Evolutionary conservation across 2,888 invertebrate species (phyloP).

Genomic region (Drosophila percnosoma): DNA sequence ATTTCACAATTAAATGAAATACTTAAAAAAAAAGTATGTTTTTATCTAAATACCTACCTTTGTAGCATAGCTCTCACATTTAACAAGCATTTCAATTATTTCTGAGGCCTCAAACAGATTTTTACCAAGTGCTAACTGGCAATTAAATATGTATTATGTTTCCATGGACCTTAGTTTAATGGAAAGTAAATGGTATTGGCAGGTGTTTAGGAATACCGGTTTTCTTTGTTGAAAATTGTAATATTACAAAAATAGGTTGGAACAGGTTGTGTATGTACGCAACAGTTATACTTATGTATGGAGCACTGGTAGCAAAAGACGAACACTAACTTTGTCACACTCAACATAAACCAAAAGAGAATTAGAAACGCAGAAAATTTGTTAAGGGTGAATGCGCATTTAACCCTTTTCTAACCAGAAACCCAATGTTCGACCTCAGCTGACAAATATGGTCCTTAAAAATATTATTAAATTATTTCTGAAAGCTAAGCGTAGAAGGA

Average conservation of each 20-base stretch:
- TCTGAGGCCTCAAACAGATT: background rate
- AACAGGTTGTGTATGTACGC: background rate
- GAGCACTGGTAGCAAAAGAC: background rate
- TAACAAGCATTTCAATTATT: background rate
- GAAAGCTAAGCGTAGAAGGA: background rate
- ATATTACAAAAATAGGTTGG: background rate
- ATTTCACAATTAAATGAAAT: background rate
- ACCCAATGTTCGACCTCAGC: background rate
- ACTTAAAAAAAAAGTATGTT: background rate
- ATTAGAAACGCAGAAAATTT: slow-evolving; percentile 52
- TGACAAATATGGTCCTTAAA: background rate
- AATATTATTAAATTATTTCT: slow-evolving; percentile 6
- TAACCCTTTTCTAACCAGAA: slow-evolving; percentile 55
- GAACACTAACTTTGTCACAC: background rate
- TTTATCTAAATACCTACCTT: background rate
- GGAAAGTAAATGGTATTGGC: too few species aligned
- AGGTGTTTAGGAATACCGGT: background rate
- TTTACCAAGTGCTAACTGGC: background rate
- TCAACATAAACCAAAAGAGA: background rate
- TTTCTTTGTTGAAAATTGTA: background rate
- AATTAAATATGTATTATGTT: background rate
- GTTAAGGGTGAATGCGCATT: slow-evolving; percentile 39
- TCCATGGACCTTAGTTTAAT: background rate
- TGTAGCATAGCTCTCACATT: background rate
- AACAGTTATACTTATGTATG: background rate